A percentile compares a stretch with the other conserved stretches of the same genome.
These are phyloP conservation scores for Sciaenops ocellatus DNA, from an alignment of 2,797 vertebrate genomes.

Conservation along the genomic window DNA sequence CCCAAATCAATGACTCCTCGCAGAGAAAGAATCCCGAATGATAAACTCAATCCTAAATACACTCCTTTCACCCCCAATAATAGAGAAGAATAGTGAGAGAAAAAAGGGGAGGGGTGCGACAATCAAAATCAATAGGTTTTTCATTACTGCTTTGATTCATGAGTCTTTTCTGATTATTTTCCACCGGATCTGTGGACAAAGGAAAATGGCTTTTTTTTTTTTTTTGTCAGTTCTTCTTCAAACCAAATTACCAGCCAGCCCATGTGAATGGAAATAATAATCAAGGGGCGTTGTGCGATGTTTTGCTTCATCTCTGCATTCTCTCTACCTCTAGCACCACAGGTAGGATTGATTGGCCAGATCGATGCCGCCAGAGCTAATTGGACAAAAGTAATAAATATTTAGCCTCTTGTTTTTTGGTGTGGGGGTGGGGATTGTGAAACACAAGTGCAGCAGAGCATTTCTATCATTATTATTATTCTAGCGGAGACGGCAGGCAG, in stretches of 20 bases:
- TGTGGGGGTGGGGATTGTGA: neutral
- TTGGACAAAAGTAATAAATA: constrained; percentile 78
- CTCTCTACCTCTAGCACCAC: constrained; percentile 36
- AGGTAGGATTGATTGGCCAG: constrained; percentile 70
- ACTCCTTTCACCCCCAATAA: neutral
- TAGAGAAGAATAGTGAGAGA: constrained; percentile 9
- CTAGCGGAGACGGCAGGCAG: constrained; percentile 24
- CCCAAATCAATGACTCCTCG: constrained; percentile 63
- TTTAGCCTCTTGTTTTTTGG: constrained; percentile 48
- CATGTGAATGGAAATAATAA: constrained; percentile 63
- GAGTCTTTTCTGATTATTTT: constrained; percentile 64
- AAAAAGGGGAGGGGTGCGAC: constrained; percentile 1
- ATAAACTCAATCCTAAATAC: constrained; percentile 53
- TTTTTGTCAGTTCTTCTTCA: constrained; percentile 37
- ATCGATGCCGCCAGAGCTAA: constrained; percentile 72
- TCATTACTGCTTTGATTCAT: constrained; percentile 67
- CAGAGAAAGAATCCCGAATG: constrained; percentile 43
- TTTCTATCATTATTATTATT: constrained; percentile 64
- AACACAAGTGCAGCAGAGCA: constrained; percentile 40
- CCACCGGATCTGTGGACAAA: constrained; percentile 45
- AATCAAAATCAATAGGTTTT: constrained; percentile 72
- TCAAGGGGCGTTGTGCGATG: constrained; percentile 42
- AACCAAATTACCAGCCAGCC: constrained; percentile 59
- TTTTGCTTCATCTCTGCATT: constrained; percentile 67
- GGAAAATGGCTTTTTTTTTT: constrained; percentile 33